Evolutionary conservation across 2,113 vertebrate species (phyloP).

Genomic region (Phalacrocorax carbo): DNA sequence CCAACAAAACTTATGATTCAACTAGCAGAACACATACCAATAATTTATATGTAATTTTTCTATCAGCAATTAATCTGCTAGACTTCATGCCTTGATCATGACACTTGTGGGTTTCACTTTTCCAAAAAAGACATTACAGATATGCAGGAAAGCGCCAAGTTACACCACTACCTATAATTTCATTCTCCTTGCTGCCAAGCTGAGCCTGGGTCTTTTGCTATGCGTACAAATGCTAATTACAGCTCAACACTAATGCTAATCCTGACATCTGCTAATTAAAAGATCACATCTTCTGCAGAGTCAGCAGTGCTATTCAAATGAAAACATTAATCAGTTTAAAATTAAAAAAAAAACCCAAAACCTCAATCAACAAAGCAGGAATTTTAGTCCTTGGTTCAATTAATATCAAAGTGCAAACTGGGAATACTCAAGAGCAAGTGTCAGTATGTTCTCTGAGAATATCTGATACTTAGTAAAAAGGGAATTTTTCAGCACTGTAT

Average conservation of each 20-base stretch:
- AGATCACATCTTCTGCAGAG: slow-evolving; percentile 78
- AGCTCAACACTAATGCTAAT: slow-evolving; percentile 74
- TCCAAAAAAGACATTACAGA: not conserved
- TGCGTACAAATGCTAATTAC: slow-evolving; percentile 76
- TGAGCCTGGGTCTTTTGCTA: slow-evolving; percentile 20
- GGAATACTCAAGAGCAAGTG: slow-evolving; percentile 7
- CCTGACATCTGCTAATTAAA: slow-evolving; percentile 82
- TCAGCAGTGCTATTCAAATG: slow-evolving; percentile 76
- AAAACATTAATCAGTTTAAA: slow-evolving; percentile 79
- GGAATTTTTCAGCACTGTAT: not conserved
- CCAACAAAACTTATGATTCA: slow-evolving; percentile 11
- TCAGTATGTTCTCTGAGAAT: not conserved
- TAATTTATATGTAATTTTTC: slow-evolving; percentile 9
- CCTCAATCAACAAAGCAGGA: slow-evolving; percentile 67
- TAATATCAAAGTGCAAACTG: slow-evolving; percentile 35
- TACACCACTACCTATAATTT: slow-evolving; percentile 32
- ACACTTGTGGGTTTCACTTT: slow-evolving; percentile 4
- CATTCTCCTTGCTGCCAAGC: slow-evolving; percentile 39
- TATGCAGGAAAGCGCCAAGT: slow-evolving; percentile 13
- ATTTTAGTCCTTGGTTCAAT: slow-evolving; percentile 30
- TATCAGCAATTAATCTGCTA: not conserved
- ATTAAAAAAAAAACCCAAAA: slow-evolving; percentile 20
- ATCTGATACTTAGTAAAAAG: not conserved
- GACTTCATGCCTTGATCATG: not conserved
- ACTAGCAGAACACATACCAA: not conserved